Conservation (phyloP, 1,140 invertebrate species). For the Cherax quadricarinatus region DNA sequence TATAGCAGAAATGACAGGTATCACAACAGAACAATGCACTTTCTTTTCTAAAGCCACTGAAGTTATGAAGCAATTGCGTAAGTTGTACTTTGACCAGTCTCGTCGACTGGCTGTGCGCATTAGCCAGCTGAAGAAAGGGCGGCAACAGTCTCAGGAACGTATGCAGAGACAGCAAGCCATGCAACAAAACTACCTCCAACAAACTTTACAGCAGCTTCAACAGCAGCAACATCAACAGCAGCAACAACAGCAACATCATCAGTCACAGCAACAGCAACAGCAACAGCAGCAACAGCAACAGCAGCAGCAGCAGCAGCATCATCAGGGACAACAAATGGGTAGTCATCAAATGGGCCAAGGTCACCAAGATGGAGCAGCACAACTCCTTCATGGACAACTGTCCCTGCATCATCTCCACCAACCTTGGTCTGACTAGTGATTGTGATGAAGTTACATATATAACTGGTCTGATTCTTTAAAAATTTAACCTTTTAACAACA, state of each 20-base stretch:
- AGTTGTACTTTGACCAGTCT: slow-evolving; percentile 73
- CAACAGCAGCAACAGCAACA: slow-evolving; percentile 68
- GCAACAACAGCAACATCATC: slow-evolving; percentile 69
- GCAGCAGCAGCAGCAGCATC: slow-evolving; percentile 68
- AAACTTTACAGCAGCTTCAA: slow-evolving; percentile 72
- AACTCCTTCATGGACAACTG: slow-evolving; percentile 62
- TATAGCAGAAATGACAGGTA: slow-evolving; percentile 59
- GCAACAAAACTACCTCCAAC: slow-evolving; percentile 73
- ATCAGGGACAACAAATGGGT: slow-evolving; percentile 62
- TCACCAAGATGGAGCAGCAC: slow-evolving; percentile 59
- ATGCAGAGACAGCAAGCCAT: slow-evolving; percentile 72
- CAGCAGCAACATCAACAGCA: slow-evolving; percentile 70
- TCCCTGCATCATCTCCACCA: slow-evolving; percentile 73
- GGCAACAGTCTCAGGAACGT: slow-evolving; percentile 72
- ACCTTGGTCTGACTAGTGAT: slow-evolving; percentile 72
- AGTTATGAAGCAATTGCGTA: slow-evolving; percentile 73
- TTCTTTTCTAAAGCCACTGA: slow-evolving; percentile 71
- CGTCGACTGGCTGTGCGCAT: slow-evolving; percentile 72
- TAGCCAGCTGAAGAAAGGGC: slow-evolving; percentile 73
- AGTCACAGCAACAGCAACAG: slow-evolving; percentile 56
- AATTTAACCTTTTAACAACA: slow-evolving; percentile 20
- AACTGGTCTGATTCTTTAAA: slow-evolving; percentile 22
- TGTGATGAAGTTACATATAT: slow-evolving; percentile 36
- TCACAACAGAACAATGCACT: slow-evolving; percentile 60
- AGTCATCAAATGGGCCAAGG: slow-evolving; percentile 60